Percentiles rank a stretch among this genome's conserved stretches.
Conservation (phyloP, 2,888 invertebrate genomes). For the Prosapia bicincta region DNA sequence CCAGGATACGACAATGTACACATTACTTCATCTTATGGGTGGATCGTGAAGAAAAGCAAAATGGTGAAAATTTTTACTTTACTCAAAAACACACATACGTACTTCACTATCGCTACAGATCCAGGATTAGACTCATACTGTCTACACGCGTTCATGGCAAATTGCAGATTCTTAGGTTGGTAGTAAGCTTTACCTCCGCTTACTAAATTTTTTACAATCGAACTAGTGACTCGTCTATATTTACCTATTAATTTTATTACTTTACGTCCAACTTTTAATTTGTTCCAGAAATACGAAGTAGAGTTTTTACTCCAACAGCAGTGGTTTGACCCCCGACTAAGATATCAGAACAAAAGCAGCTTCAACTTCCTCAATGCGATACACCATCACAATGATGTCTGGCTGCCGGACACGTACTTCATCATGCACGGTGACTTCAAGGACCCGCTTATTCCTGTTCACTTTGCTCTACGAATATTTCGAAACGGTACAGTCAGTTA, state of each 20-base stretch:
- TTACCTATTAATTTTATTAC: not conserved
- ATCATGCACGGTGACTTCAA: constrained; percentile 97
- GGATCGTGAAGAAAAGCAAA: no score
- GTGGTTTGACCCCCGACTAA: constrained; percentile 88
- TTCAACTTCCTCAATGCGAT: constrained; percentile 89
- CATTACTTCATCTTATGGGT: no score
- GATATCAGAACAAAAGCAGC: constrained; percentile 83
- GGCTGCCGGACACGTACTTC: constrained; percentile 94
- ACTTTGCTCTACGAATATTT: constrained; percentile 88
- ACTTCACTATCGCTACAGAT: no score
- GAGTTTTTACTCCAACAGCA: constrained; percentile 91
- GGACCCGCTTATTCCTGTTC: constrained; percentile 88
- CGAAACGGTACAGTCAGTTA: constrained; percentile 92
- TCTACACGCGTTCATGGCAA: no score
- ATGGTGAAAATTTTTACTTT: no score
- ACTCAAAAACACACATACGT: no score
- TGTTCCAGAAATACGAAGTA: constrained; percentile 88
- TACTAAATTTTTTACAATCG: no score
- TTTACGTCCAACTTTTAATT: not conserved
- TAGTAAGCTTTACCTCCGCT: no score
- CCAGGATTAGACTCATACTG: no score
- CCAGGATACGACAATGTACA: no score
- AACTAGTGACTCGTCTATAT: no score
- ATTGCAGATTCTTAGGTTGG: no score
- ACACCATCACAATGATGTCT: constrained; percentile 88